Percentiles rank a stretch among this genome's conserved stretches.
These are phyloP conservation scores for Helicoverpa zea DNA, from an alignment of 1,140 invertebrate species.

Conservation along the genomic window DNA sequence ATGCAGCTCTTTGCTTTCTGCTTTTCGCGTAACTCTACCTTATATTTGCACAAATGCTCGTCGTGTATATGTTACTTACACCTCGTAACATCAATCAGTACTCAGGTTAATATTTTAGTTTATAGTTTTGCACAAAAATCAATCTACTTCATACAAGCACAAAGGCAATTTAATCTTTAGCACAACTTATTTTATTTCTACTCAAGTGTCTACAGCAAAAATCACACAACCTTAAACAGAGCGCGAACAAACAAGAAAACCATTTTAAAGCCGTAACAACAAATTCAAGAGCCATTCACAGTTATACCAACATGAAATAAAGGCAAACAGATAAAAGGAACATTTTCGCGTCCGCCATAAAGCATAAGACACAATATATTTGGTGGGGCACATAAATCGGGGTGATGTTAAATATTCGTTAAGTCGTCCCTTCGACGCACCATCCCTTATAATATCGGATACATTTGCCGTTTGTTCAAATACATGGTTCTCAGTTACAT, in stretches of 20 bases:
- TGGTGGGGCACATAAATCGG: slow-evolving; percentile 62
- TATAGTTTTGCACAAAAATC: too few relatives aligned
- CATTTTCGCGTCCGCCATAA: slow-evolving; percentile 43
- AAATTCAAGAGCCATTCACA: not conserved
- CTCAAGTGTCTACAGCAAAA: too few relatives aligned
- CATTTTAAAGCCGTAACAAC: too few relatives aligned
- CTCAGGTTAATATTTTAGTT: too few relatives aligned
- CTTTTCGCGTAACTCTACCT: too few relatives aligned
- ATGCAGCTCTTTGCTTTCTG: too few relatives aligned
- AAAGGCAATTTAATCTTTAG: too few relatives aligned
- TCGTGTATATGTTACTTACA: too few relatives aligned
- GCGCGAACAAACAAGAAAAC: not conserved
- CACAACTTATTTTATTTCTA: too few relatives aligned
- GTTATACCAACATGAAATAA: slow-evolving; percentile 18
- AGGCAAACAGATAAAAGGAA: slow-evolving; percentile 11
- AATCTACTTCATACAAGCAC: too few relatives aligned
- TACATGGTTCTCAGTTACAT: not conserved
- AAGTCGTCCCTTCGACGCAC: slow-evolving; percentile 62
- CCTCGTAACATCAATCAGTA: too few relatives aligned
- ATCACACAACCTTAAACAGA: not conserved
- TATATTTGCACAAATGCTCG: too few relatives aligned
- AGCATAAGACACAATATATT: slow-evolving; percentile 63
- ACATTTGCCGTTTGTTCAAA: slow-evolving; percentile 55
- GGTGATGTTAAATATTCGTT: slow-evolving; percentile 73
- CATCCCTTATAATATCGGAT: slow-evolving; percentile 71